Evolutionary conservation across 2,888 invertebrate species (phyloP), one percentile per base, ranked within the genome.

Genomic region (Caenorhabditis drosophilae): DNA sequence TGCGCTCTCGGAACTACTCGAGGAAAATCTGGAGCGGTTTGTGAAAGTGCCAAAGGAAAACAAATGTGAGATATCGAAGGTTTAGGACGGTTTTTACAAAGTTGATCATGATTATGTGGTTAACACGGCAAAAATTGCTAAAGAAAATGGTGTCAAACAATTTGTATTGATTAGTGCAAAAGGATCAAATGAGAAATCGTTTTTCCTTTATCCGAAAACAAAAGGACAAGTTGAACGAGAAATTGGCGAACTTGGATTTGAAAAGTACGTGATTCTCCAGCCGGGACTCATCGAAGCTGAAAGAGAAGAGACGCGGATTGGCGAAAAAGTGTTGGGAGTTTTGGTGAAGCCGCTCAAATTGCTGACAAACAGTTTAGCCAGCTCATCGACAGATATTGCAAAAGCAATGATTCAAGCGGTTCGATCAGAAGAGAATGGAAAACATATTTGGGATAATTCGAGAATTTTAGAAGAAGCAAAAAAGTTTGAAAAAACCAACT

Each of bases 101-200:
- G 86, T 87, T 1, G 87, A 87, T 75, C 85, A 86, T 77, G 87
- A 87, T 70, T 87, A 87, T 76, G 85, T 87, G 7, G 71, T 86
- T 45, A 81, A 84, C 25, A 66, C 85, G 2, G 87, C 87, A 3
- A 84, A 85, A 53, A 42, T 85, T 12, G 86, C 87, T 1, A 85
- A 86, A 69, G 79, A 68, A 26, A 59, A 62, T 23, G 76, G 76
- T 3, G 84, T 85, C 61, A 81, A 84, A 57, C 85, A 87, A 58
- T 86, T 87, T 70, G 82, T 84, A 50, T 67, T 87, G 12, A 84
- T 87, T 16, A 85, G 86, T 0, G 84, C 86, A 1, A 77, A 78
- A 26, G 86, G 85, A n/a, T 86, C 87, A 2, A 84, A 87, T 63
- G 84, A 84, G 49, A 84, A 86, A 57, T 84, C 85, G 42, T 79